A percentile compares a stretch with the other conserved stretches of the same genome.
Evolutionary conservation across 2,113 vertebrate genomes (phyloP).

Genomic region (Cettia cetti): DNA sequence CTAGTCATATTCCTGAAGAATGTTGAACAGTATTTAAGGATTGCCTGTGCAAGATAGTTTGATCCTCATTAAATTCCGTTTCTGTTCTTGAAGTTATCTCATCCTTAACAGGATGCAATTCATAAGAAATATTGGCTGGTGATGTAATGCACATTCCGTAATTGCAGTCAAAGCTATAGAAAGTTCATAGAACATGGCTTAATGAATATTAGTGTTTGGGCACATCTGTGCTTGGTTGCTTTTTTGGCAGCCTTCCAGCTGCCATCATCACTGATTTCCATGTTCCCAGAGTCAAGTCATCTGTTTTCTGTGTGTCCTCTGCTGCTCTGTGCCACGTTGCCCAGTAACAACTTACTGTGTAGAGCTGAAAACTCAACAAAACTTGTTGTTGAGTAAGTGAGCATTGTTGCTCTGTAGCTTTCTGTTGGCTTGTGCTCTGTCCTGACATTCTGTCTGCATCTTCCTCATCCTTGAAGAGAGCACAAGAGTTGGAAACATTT

Average conservation of each 20-base stretch:
- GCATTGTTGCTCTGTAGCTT: neutral
- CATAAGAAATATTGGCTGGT: neutral
- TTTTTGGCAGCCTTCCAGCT: neutral
- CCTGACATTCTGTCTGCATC: neutral
- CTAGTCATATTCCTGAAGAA: neutral
- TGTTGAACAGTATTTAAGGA: neutral
- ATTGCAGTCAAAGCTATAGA: neutral
- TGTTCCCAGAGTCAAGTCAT: neutral
- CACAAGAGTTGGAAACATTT: neutral
- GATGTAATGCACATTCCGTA: constrained; percentile 27
- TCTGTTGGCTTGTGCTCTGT: neutral
- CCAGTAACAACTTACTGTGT: neutral
- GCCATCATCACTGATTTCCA: rapidly evolving
- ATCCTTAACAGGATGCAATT: constrained; percentile 35
- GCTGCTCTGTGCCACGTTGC: neutral
- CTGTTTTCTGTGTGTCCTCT: neutral
- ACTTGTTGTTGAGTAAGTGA: neutral
- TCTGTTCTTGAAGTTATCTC: constrained; percentile 21
- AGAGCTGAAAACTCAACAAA: neutral
- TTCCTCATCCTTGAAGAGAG: neutral
- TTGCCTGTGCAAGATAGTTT: neutral
- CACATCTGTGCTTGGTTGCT: neutral
- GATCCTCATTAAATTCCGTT: neutral
- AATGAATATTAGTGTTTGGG: neutral
- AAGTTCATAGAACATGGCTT: constrained; percentile 15